phyloP scores from a whole-genome alignment of 2,113 vertebrate species.

The Campylorhamphus procurvoides region DNA sequence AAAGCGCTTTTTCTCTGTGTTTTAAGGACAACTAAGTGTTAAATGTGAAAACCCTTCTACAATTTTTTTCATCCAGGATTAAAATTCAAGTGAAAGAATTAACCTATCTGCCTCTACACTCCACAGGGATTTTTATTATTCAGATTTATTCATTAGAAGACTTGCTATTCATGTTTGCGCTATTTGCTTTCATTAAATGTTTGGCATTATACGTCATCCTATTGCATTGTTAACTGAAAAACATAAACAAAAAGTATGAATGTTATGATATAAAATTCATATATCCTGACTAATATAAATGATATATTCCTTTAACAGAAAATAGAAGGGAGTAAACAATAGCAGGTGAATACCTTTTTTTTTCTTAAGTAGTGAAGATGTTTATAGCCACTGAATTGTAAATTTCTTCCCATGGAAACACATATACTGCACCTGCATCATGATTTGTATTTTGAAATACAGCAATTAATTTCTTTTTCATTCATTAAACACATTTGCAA shows the following conservation, averaged over 20 bases:
- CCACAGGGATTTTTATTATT: conserved; percentile 64
- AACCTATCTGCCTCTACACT: conserved; percentile 45
- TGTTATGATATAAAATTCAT: background rate
- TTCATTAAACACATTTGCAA: background rate
- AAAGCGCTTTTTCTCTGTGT: background rate
- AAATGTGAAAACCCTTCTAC: background rate
- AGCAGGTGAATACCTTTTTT: background rate
- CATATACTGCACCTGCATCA: background rate
- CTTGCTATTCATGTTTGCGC: conserved; percentile 47
- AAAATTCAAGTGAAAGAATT: conserved; percentile 69
- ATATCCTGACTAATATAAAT: background rate
- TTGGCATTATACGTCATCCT: conserved; percentile 24
- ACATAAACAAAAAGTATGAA: background rate
- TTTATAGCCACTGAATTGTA: background rate
- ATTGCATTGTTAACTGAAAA: background rate
- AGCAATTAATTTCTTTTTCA: background rate
- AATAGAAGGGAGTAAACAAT: background rate
- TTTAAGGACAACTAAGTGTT: conserved; percentile 14
- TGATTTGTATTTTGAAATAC: background rate
- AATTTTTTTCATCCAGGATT: conserved; percentile 31
- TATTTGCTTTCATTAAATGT: conserved; percentile 68
- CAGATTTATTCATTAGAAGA: conserved; percentile 70
- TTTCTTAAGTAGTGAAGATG: background rate
- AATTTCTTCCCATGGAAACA: background rate
- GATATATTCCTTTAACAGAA: background rate